Base-by-base conservation (phyloP, 1,140 invertebrate species). In the Probaryconus sp. region DNA sequence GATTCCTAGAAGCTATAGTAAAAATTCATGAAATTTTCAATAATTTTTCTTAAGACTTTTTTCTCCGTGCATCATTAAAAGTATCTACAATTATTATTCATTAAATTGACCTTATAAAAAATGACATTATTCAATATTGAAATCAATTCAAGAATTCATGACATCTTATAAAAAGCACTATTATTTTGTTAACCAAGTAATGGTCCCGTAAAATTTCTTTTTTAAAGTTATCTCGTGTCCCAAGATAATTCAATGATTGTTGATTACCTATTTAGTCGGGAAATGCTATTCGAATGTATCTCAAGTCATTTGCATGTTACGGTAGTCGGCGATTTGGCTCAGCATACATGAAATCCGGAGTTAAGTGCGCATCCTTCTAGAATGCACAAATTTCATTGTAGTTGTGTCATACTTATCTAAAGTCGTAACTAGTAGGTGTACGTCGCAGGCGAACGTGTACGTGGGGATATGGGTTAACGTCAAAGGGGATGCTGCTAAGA, bases 351-450 rank as follows among this genome's bases (percentile, higher is more conserved):
- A 79, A 80, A 81, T 79, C 73, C 79, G 60, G 73, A 81, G 42
- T 81, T 80, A 79, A 74, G 80, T 73, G 63, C 61, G 40, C 56
- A 68, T 47, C 74, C 76, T 64, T 65, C 78, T 76, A 71, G 71
- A 76, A 77, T 72, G 79, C 43, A 45, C 69, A n/a, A 63, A 75
- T 24, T 68, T 26, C 48, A 42, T 50, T 43, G 69, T 58, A 55
- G 64, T 63, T 31, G 56, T 26, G 30, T 7, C 33, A 40, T 38
- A 71, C 67, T 68, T 68, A 69, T 63, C 61, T 65, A 24, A 56
- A 58, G 40, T 31, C 51, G 67, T 73, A 67, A 65, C 65, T 65
- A 28, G 55, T 53, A 42, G 40, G 47, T 42, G 26, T 74, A 53
- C 31, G 40, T 68, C 48, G 31, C 37, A 18, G 11, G 16, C 28